Conservation (phyloP, 2,888 invertebrate genomes). For the Onchidella celtica region DNA sequence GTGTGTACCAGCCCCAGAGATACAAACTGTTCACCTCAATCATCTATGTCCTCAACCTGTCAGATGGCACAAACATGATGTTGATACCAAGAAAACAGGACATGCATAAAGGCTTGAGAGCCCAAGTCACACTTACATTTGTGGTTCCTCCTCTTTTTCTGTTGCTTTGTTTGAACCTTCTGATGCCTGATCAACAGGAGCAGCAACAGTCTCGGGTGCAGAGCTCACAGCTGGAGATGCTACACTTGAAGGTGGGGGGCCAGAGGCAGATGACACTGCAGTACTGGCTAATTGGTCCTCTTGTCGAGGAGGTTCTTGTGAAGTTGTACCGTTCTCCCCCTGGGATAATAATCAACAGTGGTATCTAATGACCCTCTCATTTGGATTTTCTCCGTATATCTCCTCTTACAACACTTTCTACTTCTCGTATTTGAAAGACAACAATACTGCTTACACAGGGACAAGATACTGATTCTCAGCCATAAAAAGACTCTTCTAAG, state of each 20-base stretch:
- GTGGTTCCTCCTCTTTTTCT: slow-evolving; percentile 16
- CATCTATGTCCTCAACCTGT: too few relatives aligned
- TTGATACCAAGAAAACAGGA: too few relatives aligned
- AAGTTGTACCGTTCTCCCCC: slow-evolving; percentile 3
- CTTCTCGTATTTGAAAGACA: too few relatives aligned
- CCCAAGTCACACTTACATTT: not conserved
- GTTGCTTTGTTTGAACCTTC: not conserved
- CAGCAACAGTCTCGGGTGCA: not conserved
- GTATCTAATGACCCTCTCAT: not conserved
- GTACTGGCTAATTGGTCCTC: slow-evolving; percentile 7
- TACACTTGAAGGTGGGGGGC: slow-evolving; percentile 10
- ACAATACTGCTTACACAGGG: too few relatives aligned
- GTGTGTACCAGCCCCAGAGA: too few relatives aligned
- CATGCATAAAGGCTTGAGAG: too few relatives aligned
- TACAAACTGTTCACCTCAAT: too few relatives aligned
- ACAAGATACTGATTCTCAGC: too few relatives aligned
- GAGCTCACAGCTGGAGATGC: not conserved
- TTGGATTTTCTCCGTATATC: not conserved
- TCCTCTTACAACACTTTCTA: too few relatives aligned
- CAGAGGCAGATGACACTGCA: slow-evolving; percentile 16
- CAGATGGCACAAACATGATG: too few relatives aligned
- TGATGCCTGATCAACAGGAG: not conserved
- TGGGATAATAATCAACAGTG: not conserved
- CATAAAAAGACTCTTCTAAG: too few relatives aligned
- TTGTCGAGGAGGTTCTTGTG: slow-evolving; percentile 15